Percentiles rank a stretch among this genome's conserved stretches.
Conservation (phyloP, 1,140 invertebrate species). For the Zaprionus ornatus region DNA sequence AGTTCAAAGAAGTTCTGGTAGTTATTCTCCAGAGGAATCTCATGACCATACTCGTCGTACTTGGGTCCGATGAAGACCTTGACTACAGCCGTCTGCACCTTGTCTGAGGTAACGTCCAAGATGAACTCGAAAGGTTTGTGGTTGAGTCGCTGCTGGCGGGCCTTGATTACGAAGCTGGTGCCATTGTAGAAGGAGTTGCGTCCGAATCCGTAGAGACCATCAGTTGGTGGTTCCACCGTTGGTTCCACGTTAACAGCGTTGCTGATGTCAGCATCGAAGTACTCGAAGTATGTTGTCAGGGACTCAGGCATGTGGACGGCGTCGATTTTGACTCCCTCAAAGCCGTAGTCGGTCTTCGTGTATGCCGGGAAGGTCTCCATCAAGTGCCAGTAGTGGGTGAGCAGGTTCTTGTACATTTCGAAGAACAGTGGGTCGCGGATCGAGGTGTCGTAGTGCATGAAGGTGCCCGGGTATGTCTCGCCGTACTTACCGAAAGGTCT, state of each 20-base stretch:
- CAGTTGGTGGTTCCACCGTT: constrained; percentile 26
- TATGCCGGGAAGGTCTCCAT: constrained; percentile 85
- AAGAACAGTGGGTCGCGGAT: constrained; percentile 88
- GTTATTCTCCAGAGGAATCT: constrained; percentile 71
- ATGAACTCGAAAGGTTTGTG: constrained; percentile 88
- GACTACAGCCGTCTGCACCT: constrained; percentile 84
- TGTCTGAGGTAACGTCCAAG: constrained; percentile 85
- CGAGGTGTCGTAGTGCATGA: constrained; percentile 86
- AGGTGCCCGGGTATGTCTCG: constrained; percentile 84
- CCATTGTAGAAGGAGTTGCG: constrained; percentile 87
- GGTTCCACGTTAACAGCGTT: constrained; percentile 86
- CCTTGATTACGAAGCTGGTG: constrained; percentile 86
- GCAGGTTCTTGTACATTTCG: constrained; percentile 86
- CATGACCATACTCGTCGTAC: constrained; percentile 84
- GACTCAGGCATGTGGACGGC: constrained; percentile 87
- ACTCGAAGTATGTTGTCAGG: constrained; percentile 89
- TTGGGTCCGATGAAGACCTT: constrained; percentile 87
- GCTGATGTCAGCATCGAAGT: constrained; percentile 88
- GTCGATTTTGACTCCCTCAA: constrained; percentile 87
- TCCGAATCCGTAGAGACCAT: constrained; percentile 85
- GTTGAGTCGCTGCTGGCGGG: constrained; percentile 86
- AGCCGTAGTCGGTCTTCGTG: constrained; percentile 85
- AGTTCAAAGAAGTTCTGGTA: constrained; percentile 82
- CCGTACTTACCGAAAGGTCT: constrained; percentile 73
- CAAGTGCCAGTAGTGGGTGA: constrained; percentile 86